These are phyloP conservation scores for Pangasius krempfi DNA, from an alignment of 2,797 vertebrate genomes.

Conservation along the genomic window DNA sequence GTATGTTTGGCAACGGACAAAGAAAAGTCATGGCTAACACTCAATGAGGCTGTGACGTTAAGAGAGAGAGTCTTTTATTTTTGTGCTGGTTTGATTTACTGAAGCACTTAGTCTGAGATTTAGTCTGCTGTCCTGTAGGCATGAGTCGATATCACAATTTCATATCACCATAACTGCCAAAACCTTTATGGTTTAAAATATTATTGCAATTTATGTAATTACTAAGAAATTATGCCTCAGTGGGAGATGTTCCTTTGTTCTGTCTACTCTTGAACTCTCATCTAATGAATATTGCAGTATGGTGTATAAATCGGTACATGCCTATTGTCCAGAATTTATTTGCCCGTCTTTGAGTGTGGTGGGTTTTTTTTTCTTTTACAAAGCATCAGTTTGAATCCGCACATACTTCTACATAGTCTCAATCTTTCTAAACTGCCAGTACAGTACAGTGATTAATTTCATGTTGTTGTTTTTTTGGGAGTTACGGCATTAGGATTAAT, in stretches of 20 bases:
- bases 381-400: conserved; percentile 62
- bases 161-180: background rate
- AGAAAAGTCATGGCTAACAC: background rate
- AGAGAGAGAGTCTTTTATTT: background rate
- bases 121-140: background rate
- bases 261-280: background rate
- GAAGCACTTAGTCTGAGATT: conserved; percentile 22
- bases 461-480: conserved; percentile 40
- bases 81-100: conserved; percentile 13
- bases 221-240: background rate
- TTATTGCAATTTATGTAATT: background rate
- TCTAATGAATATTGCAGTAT: background rate
- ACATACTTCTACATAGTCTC: conserved; percentile 47
- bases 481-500: conserved; percentile 35
- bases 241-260: background rate
- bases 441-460: conserved; percentile 35
- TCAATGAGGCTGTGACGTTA: background rate
- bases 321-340: conserved; percentile 9
- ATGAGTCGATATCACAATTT: background rate
- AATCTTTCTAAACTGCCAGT: conserved; percentile 60
- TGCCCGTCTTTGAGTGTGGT: background rate
- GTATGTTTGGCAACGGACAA: background rate
- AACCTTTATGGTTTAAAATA: background rate
- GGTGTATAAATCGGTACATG: conserved; percentile 18
- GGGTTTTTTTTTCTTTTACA: conserved; percentile 55